These are phyloP conservation scores for Stenodera caucasica DNA, from an alignment of 2,888 invertebrate genomes.

Conservation along the genomic window DNA sequence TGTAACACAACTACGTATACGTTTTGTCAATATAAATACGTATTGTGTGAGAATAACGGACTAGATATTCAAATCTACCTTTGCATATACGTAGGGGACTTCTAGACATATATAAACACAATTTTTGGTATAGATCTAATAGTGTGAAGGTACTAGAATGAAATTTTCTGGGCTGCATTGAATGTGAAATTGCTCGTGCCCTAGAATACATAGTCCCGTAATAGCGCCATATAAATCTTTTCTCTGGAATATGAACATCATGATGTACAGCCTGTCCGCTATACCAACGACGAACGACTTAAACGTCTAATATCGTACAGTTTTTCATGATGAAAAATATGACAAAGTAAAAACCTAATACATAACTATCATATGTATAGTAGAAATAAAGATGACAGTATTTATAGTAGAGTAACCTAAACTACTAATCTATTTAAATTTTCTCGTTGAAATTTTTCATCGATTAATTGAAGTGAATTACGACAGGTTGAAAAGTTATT, in stretches of 20 bases:
- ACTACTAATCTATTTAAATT: neutral
- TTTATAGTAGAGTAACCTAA: neutral
- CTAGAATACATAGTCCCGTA: slow-evolving; percentile 44
- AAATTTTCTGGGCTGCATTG: slow-evolving; percentile 42
- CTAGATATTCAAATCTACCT: slow-evolving; percentile 11
- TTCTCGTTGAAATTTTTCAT: neutral
- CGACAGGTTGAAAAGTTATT: slow-evolving; percentile 8
- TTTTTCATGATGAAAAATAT: slow-evolving; percentile 31
- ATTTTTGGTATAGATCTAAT: slow-evolving; percentile 15
- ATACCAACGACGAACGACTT: slow-evolving; percentile 35
- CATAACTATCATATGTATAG: slow-evolving; percentile 15
- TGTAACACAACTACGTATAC: neutral
- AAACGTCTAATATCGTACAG: slow-evolving; percentile 37
- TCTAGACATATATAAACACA: neutral
- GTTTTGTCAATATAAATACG: slow-evolving; percentile 20
- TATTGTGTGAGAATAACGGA: slow-evolving; percentile 17
- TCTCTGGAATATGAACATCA: slow-evolving; percentile 45
- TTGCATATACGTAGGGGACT: neutral
- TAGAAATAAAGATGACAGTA: slow-evolving; percentile 1
- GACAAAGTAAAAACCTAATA: slow-evolving; percentile 27
- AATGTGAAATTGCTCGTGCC: slow-evolving; percentile 46
- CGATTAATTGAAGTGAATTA: slow-evolving; percentile 1
- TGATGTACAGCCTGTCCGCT: slow-evolving; percentile 41
- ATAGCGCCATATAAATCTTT: slow-evolving; percentile 46
- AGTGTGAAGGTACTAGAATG: slow-evolving; percentile 26